Percentiles rank a stretch among this genome's conserved stretches.
phyloP scores from a whole-genome alignment of 2,113 vertebrate species.

The Merops nubicus region DNA sequence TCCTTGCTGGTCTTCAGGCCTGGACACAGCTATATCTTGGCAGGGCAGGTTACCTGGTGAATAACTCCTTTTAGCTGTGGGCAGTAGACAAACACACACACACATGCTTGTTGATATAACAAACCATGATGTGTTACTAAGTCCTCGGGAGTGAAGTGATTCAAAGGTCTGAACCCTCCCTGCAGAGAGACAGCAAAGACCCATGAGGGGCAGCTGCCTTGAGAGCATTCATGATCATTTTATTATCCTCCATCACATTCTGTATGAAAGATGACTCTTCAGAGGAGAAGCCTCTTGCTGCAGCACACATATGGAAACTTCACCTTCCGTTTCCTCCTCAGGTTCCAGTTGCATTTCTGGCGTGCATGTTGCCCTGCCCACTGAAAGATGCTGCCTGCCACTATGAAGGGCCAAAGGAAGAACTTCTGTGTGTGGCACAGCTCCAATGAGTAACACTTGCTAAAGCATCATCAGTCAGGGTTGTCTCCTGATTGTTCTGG shows the following conservation, averaged over 20 bases:
- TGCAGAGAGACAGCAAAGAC: neutral
- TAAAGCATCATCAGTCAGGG: neutral
- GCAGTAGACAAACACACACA: rapidly evolving
- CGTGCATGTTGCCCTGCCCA: neutral
- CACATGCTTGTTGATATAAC: rapidly evolving
- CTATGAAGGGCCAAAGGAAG: neutral
- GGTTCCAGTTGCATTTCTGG: neutral
- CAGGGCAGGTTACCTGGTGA: neutral
- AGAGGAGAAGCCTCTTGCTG: neutral
- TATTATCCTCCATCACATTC: neutral
- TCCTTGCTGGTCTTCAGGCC: neutral
- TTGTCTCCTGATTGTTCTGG: neutral
- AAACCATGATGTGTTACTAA: neutral
- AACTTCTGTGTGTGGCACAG: neutral
- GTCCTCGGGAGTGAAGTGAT: neutral
- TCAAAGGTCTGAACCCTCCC: neutral
- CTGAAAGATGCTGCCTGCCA: neutral
- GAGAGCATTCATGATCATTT: neutral
- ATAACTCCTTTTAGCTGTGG: neutral
- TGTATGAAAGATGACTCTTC: neutral
- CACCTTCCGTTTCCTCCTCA: neutral
- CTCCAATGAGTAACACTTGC: neutral
- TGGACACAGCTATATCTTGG: neutral
- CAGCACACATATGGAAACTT: neutral
- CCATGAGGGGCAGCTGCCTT: neutral